A percentile compares a stretch with the other conserved stretches of the same genome.
These are phyloP conservation scores for Muschampia plurimacula DNA, from an alignment of 2,888 invertebrate species.

Conservation along the genomic window DNA sequence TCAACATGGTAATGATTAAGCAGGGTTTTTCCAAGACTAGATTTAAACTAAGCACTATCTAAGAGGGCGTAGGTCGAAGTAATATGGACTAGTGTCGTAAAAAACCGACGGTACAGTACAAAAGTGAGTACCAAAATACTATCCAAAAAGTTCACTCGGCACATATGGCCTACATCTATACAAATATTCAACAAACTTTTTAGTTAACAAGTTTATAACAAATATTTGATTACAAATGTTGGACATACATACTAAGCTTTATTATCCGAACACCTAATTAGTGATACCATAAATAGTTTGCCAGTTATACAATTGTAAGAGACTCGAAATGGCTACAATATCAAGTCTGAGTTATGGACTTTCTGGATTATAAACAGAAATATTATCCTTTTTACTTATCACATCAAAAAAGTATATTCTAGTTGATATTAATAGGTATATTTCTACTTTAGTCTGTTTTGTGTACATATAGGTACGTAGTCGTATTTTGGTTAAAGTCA, in stretches of 20 bases:
- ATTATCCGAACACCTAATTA: constrained; percentile 37
- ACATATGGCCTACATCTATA: constrained; percentile 47
- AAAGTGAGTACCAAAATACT: constrained; percentile 82
- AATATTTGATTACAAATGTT: constrained; percentile 46
- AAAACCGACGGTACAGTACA: constrained; percentile 73
- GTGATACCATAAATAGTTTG: constrained; percentile 38
- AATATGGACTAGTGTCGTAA: constrained; percentile 75
- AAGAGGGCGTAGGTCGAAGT: constrained; percentile 66
- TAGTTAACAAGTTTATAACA: constrained; percentile 41
- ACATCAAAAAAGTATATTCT: constrained; percentile 15
- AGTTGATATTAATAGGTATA: constrained; percentile 14
- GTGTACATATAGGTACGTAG: constrained; percentile 6
- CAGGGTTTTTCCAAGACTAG: constrained; percentile 61
- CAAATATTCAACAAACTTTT: constrained; percentile 34
- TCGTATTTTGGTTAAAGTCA: neutral
- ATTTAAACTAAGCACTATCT: constrained; percentile 73
- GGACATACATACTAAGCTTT: constrained; percentile 37
- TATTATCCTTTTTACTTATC: constrained; percentile 19
- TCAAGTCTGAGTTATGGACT: constrained; percentile 35
- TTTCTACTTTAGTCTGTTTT: constrained; percentile 13
- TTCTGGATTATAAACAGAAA: constrained; percentile 23
- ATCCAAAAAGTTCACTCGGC: constrained; percentile 59
- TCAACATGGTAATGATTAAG: constrained; percentile 64
- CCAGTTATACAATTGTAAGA: constrained; percentile 31
- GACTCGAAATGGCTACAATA: constrained; percentile 35